Evolutionary conservation across 2,113 vertebrate species (phyloP).

Genomic region (Phaetusa simplex): DNA sequence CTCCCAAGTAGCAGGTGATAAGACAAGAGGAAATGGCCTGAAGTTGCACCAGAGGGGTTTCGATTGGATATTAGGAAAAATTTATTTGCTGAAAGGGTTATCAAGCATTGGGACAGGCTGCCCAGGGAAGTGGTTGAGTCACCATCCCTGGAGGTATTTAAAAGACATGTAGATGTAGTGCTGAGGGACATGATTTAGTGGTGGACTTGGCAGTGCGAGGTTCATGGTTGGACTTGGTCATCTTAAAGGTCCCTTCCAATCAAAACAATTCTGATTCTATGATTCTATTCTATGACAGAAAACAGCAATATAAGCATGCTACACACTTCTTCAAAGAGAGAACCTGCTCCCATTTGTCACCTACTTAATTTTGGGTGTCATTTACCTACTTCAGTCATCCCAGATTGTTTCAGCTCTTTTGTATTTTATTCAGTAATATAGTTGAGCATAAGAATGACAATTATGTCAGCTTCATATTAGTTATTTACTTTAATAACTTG

Average conservation of each 20-base stretch:
- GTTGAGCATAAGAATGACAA: neutral
- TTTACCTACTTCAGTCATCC: neutral
- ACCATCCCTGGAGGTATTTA: neutral
- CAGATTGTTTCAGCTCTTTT: neutral
- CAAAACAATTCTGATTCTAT: neutral
- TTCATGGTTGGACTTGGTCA: neutral
- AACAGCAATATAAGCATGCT: neutral
- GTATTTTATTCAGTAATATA: neutral
- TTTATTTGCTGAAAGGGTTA: neutral
- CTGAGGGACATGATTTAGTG: neutral
- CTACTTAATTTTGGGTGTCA: neutral
- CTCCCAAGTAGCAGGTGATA: neutral
- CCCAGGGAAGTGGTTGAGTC: neutral
- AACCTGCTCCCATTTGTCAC: neutral
- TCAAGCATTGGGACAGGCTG: neutral
- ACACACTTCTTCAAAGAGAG: neutral
- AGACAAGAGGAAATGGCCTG: neutral
- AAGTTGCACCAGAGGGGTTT: neutral
- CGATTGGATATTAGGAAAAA: neutral
- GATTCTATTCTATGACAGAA: neutral
- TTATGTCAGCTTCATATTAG: neutral
- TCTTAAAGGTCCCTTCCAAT: neutral
- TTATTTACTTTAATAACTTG: neutral
- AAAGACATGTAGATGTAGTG: neutral
- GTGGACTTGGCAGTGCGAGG: neutral